Conservation (phyloP, 2,113 vertebrate species). For the Jacana jacana region DNA sequence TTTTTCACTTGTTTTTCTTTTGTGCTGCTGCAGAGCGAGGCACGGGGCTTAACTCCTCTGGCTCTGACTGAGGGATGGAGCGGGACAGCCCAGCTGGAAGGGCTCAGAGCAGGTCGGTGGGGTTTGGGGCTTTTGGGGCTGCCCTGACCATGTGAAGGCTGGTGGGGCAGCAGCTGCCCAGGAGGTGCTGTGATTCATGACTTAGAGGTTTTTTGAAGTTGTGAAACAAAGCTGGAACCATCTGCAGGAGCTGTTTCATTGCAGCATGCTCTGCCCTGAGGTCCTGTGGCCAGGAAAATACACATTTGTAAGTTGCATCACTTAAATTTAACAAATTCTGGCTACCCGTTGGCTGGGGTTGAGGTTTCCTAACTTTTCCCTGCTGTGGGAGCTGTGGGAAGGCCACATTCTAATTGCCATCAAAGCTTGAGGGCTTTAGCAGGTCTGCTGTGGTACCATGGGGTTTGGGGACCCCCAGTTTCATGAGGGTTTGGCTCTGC, state of each 20-base stretch:
- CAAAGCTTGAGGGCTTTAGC: background rate
- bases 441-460: background rate
- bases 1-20: too few species aligned
- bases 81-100: background rate
- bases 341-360: background rate
- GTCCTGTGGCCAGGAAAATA: background rate
- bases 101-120: background rate
- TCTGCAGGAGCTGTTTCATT: background rate
- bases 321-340: background rate
- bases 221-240: background rate
- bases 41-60: background rate
- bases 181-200: background rate
- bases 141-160: background rate
- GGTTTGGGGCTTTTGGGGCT: background rate
- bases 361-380: background rate
- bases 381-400: background rate
- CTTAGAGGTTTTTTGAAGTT: background rate
- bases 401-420: background rate
- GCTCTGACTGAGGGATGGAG: background rate
- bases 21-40: background rate
- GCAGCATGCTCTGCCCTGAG: background rate
- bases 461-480: background rate
- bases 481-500: background rate
- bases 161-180: background rate
- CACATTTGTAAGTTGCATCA: background rate